A percentile compares a stretch with the other conserved stretches of the same genome.
Conservation (phyloP, 2,113 vertebrate species). For the Antechinus stuartii region DNA sequence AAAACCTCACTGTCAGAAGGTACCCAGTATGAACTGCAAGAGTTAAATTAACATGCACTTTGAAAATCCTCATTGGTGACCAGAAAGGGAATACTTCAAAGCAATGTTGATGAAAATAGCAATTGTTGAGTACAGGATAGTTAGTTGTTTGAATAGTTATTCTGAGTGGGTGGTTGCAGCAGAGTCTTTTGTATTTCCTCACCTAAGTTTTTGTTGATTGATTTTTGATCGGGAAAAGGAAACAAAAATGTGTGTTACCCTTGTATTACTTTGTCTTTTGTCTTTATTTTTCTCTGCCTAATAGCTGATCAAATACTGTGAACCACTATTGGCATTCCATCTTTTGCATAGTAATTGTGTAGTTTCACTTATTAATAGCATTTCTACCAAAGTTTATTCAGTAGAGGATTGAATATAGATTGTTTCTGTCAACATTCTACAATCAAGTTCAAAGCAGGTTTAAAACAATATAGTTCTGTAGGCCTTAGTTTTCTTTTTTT, state of each 20-base stretch:
- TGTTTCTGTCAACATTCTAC: not conserved
- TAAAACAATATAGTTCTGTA: not conserved
- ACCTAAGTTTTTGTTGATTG: not conserved
- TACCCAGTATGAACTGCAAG: not conserved
- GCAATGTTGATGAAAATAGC: not conserved
- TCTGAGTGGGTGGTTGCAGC: not conserved
- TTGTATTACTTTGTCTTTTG: not conserved
- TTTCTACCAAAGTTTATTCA: not conserved
- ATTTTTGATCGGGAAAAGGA: not conserved
- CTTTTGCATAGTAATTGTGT: not conserved
- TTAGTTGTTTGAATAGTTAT: not conserved
- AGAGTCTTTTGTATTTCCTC: not conserved
- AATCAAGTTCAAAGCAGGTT: not conserved
- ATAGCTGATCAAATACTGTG: not conserved
- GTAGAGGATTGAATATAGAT: not conserved
- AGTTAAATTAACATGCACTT: not conserved
- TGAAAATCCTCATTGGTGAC: not conserved
- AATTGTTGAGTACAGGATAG: not conserved
- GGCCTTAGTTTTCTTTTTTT: not conserved
- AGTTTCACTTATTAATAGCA: not conserved
- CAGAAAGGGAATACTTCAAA: not conserved
- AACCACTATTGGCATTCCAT: not conserved
- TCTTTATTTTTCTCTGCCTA: not conserved
- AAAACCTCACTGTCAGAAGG: not conserved
- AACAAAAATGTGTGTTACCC: not conserved